Evolutionary conservation across 2,113 vertebrate genomes (phyloP).

Genomic region (Xiphophorus hellerii): DNA sequence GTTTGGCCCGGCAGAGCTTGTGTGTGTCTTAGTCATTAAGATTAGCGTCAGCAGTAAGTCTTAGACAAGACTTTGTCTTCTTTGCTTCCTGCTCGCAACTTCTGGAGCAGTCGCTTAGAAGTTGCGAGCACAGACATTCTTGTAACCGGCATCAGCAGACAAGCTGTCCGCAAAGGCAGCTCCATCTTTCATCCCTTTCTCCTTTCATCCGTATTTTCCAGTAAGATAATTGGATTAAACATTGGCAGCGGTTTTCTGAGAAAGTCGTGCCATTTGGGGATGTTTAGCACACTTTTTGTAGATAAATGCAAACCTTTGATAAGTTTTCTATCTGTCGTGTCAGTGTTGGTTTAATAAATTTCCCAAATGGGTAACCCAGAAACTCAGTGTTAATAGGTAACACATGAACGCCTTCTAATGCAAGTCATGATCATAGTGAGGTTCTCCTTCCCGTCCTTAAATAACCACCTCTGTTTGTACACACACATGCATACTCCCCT

Average conservation of each 20-base stretch:
- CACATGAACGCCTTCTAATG: conserved; percentile 57
- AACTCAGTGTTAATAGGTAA: conserved; percentile 65
- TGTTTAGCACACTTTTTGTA: conserved; percentile 1
- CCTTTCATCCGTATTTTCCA: conserved; percentile 3
- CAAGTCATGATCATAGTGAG: conserved; percentile 49
- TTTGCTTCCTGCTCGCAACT: conserved; percentile 11
- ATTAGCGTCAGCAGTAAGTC: conserved; percentile 30
- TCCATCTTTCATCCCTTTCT: conserved; percentile 11
- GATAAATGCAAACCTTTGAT: conserved; percentile 31
- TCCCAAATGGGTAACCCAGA: conserved; percentile 38
- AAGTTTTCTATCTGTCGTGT: conserved; percentile 10
- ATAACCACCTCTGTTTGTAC: conserved; percentile 39
- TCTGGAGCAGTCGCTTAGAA: not conserved
- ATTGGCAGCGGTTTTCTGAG: conserved; percentile 17
- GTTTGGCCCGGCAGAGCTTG: conserved; percentile 32
- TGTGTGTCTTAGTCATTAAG: conserved; percentile 38
- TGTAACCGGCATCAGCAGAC: conserved; percentile 34
- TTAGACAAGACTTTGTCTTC: conserved; percentile 19
- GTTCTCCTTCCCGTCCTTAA: conserved; percentile 33
- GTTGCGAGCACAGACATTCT: conserved; percentile 25
- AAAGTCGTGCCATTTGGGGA: not conserved
- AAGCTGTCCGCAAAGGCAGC: conserved; percentile 24
- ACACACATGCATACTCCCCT: conserved; percentile 7
- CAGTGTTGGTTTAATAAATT: conserved; percentile 34
- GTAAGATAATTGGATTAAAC: conserved; percentile 39